Percentiles rank a stretch among this genome's conserved stretches.
These are phyloP conservation scores for Margaritifera margaritifera DNA, from an alignment of 2,888 invertebrate genomes.

Conservation along the genomic window DNA sequence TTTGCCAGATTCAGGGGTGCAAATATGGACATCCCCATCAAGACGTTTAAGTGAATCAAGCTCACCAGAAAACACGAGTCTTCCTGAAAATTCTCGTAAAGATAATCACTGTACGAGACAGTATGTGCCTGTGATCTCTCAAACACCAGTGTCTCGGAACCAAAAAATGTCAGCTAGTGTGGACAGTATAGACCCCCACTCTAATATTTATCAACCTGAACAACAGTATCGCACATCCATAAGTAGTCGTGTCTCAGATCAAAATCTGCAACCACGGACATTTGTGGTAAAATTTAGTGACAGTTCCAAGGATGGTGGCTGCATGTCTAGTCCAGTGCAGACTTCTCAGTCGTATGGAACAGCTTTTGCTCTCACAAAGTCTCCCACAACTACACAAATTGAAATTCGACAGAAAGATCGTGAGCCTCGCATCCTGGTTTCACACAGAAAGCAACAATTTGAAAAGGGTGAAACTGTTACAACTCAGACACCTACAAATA, in stretches of 20 bases:
- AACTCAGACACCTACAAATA: conserved; percentile 24
- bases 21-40: conserved; percentile 32
- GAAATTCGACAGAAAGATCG: conserved; percentile 47
- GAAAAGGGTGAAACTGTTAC: conserved; percentile 53
- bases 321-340: conserved; percentile 20
- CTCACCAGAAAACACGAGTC: conserved; percentile 31
- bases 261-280: conserved; percentile 39
- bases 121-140: conserved; percentile 56
- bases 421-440: conserved; percentile 49
- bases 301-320: conserved; percentile 12
- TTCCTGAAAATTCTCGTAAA: conserved; percentile 19
- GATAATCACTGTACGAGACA: conserved; percentile 34
- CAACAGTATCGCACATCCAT: conserved; percentile 41
- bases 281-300: conserved; percentile 52
- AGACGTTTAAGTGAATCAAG: conserved; percentile 27
- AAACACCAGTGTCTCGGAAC: conserved; percentile 29
- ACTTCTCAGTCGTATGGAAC: conserved; percentile 49
- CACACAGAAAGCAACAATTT: conserved; percentile 63
- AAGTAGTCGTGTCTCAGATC: conserved; percentile 32
- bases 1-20: conserved; percentile 45
- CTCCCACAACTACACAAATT: conserved; percentile 51
- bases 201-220: conserved; percentile 40
- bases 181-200: conserved; percentile 47
- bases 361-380: conserved; percentile 59
- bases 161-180: conserved; percentile 49